Evolutionary conservation across 2,888 invertebrate genomes (phyloP).

Genomic region (Hypena proboscidalis): DNA sequence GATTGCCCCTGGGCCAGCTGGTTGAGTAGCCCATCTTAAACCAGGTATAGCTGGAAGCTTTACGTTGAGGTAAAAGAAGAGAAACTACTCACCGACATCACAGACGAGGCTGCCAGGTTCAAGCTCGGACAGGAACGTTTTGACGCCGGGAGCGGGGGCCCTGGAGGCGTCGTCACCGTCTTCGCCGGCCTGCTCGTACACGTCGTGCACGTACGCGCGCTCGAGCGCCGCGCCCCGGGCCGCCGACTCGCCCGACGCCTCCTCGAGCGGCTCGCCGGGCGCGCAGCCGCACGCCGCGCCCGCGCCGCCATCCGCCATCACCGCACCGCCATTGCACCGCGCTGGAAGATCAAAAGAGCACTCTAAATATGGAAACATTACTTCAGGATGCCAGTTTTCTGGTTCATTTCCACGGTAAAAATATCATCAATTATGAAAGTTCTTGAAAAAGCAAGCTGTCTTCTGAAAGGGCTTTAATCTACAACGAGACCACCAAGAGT

Average conservation of each 20-base stretch:
- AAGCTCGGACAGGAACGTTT: slow-evolving; percentile 93
- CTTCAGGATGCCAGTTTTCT: too few relatives aligned
- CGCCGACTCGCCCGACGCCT: slow-evolving; percentile 60
- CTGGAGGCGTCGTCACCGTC: slow-evolving; percentile 73
- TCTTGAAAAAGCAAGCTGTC: too few relatives aligned
- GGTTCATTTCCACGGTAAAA: too few relatives aligned
- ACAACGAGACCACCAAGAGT: too few relatives aligned
- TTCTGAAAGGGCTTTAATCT: too few relatives aligned
- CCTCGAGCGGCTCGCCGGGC: slow-evolving; percentile 21
- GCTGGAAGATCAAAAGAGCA: slow-evolving; percentile 51
- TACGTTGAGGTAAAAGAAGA: too few relatives aligned
- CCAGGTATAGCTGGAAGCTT: too few relatives aligned
- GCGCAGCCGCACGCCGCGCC: slow-evolving; percentile 46
- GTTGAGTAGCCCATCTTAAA: too few relatives aligned
- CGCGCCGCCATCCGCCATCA: slow-evolving; percentile 79
- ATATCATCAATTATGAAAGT: too few relatives aligned
- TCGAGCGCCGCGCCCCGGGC: slow-evolving; percentile 74
- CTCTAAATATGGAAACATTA: not conserved
- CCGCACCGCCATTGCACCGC: slow-evolving; percentile 75
- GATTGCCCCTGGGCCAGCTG: too few relatives aligned
- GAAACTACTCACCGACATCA: slow-evolving; percentile 91
- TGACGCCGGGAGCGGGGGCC: slow-evolving; percentile 88
- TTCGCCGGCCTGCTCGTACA: slow-evolving; percentile 96
- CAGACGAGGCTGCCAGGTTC: slow-evolving; percentile 97
- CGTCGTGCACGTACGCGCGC: slow-evolving; percentile 96